Evolutionary conservation across 2,888 invertebrate species (phyloP).

Genomic region (Limnephilus lunatus): DNA sequence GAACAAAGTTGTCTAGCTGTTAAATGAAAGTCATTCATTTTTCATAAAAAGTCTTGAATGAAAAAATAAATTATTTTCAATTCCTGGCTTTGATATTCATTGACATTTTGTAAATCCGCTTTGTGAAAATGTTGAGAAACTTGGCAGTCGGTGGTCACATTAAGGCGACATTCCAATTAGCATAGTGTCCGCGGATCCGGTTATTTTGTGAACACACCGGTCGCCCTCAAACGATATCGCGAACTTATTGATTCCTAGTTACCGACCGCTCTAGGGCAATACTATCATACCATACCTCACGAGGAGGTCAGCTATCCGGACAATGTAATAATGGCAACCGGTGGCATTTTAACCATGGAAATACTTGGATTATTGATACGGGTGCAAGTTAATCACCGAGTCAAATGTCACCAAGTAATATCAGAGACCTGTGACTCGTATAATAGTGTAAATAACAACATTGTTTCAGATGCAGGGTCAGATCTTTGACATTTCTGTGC

Average conservation of each 20-base stretch:
- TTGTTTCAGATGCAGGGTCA: neutral
- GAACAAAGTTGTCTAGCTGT: neutral
- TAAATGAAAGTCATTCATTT: neutral
- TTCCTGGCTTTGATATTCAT: neutral
- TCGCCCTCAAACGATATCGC: conserved; percentile 21
- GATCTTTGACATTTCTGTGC: neutral
- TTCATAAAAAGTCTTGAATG: too few relatives aligned
- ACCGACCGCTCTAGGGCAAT: neutral
- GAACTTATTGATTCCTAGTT: neutral
- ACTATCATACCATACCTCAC: neutral
- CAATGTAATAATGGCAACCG: neutral
- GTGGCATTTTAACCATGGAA: neutral
- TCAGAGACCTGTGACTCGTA: neutral
- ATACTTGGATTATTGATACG: neutral
- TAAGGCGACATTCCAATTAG: conserved; percentile 50
- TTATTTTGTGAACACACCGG: conserved; percentile 39
- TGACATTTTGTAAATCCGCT: neutral
- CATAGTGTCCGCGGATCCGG: conserved; percentile 52
- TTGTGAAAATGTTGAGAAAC: conserved; percentile 29
- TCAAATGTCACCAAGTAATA: neutral
- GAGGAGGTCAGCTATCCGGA: neutral
- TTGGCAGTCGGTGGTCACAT: neutral
- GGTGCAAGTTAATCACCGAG: neutral
- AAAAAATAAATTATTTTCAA: neutral
- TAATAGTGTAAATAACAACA: neutral